These are phyloP conservation scores for Himantopus leucocephalus DNA, from an alignment of 2,113 vertebrate genomes.

Conservation along the genomic window DNA sequence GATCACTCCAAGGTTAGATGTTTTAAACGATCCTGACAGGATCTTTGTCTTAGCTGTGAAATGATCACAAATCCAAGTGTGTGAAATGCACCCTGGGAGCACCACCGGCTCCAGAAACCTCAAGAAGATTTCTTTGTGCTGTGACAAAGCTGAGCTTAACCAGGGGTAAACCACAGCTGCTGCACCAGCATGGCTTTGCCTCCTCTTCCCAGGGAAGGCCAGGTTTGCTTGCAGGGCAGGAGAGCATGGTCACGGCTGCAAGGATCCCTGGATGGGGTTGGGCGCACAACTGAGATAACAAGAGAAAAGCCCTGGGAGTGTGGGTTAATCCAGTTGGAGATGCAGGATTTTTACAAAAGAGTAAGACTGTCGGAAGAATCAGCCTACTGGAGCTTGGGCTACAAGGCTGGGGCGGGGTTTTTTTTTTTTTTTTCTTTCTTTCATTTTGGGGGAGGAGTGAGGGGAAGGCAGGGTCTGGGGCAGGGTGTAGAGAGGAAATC, in stretches of 20 bases:
- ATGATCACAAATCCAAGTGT: neutral
- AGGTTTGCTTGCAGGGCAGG: neutral
- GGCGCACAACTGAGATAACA: neutral
- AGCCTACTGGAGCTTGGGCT: neutral
- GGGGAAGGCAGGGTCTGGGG: neutral
- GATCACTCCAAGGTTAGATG: neutral
- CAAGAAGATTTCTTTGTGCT: neutral
- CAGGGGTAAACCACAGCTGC: neutral
- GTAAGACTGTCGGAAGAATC: neutral
- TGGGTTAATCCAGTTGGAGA: fast-evolving
- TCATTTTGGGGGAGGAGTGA: fast-evolving
- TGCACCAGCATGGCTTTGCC: neutral
- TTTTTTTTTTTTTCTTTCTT: neutral
- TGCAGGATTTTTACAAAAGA: neutral
- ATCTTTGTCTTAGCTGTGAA: neutral
- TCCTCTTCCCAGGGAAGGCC: neutral
- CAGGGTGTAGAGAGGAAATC: neutral
- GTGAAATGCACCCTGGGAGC: neutral
- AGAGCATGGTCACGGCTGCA: neutral
- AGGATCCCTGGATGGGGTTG: neutral
- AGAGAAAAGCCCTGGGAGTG: neutral
- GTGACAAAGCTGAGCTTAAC: neutral
- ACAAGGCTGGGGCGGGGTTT: neutral
- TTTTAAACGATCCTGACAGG: neutral
- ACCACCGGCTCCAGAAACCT: neutral